Conservation (phyloP, 1,140 invertebrate species). For the Lamellibrachia luymesi region DNA sequence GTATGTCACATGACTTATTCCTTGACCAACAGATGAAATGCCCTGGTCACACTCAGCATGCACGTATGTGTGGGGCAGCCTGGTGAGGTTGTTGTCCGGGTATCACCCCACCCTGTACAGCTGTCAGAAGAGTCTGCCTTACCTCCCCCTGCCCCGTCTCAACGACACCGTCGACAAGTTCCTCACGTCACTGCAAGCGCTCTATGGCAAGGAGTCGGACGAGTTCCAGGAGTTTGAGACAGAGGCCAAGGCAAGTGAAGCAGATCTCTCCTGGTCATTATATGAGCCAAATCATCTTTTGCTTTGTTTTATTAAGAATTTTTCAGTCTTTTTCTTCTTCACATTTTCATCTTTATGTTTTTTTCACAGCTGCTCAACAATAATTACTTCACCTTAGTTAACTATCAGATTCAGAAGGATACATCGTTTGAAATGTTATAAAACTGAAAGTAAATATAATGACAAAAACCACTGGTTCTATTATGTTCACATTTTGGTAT, state of each 20-base stretch:
- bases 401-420: neutral
- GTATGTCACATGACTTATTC: neutral
- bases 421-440: neutral
- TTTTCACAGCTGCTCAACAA: too few relatives aligned
- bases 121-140: slow-evolving; percentile 57
- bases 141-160: slow-evolving; percentile 58
- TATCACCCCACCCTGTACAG: slow-evolving; percentile 59
- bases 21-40: slow-evolving; percentile 51
- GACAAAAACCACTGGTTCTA: too few relatives aligned
- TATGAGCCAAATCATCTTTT: neutral
- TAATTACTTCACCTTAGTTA: neutral
- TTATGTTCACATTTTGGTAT: too few relatives aligned
- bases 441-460: too few relatives aligned
- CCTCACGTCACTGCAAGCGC: slow-evolving; percentile 56
- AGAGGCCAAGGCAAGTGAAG: slow-evolving; percentile 45
- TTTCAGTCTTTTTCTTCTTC: neutral
- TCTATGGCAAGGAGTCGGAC: slow-evolving; percentile 53
- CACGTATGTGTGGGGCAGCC: slow-evolving; percentile 55
- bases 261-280: neutral
- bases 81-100: slow-evolving; percentile 57
- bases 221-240: slow-evolving; percentile 52
- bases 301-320: neutral
- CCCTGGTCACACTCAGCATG: slow-evolving; percentile 49
- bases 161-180: slow-evolving; percentile 54
- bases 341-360: neutral